Base-by-base conservation (phyloP, 2,113 vertebrate species). In the Tricholaema leucomelas region DNA sequence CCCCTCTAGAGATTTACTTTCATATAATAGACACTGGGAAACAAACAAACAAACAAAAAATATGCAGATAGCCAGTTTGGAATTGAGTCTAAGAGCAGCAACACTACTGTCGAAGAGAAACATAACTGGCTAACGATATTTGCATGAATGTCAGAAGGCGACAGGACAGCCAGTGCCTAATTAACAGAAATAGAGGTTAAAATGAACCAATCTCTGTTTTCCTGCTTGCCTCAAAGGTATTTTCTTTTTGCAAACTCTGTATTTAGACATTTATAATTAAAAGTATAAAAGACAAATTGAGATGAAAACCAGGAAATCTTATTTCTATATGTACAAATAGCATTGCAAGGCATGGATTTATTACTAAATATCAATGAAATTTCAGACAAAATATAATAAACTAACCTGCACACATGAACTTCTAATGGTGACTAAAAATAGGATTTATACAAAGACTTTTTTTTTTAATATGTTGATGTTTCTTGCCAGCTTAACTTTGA, bases 181-280 rank as follows among this genome's bases (percentile, higher is more conserved):
- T 97, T 97, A 97, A 90, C 71, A 96, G 89, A 42, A 90, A 91
- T 93, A 96, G 94, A 95, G 95, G 83, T 97, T 97, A 90, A 86
- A 94, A 87, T 95, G 87, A 92, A 90, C 64, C 91, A 77, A 88
- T 95, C 35, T 69, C 71, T 65, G 78, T 93, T 95, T 97, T 89
- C 81, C 19, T 93, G 66, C 63, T 50, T 64, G 91, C 40, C 52
- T 96, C 91, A 92, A 88, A 92, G 71, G 12, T 91, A 70, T 81
- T 87, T 89, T 69, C 4, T 65, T 74, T 80, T 92, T 89, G 28
- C 36, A 90, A 67, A 23, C 8, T 81, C 1, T 8, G 30, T 87
- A 60, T 89, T 86, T 85, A 64, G 21, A 10, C n/a, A 69, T 78
- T 75, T 40, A 31, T 73, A 61, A 58, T 81, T 69, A 83, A 83